These are phyloP conservation scores for Tachina grossa DNA, from an alignment of 2,888 invertebrate species.

Conservation along the genomic window DNA sequence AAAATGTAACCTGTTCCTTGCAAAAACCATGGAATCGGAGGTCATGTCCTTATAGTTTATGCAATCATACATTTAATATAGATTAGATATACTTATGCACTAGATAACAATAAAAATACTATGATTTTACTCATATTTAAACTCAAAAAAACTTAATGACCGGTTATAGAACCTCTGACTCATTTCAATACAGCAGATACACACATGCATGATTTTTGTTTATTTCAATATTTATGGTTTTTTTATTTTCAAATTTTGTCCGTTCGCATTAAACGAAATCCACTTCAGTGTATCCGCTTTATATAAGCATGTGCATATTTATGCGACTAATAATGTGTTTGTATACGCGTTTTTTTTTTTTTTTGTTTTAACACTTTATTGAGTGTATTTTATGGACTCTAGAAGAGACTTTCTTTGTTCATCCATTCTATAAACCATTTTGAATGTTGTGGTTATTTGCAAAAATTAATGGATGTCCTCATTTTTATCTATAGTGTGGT, in stretches of 20 bases:
- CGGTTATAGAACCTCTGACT: neutral
- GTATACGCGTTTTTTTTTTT: conserved; percentile 4
- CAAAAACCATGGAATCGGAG: no score
- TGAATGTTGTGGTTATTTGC: conserved; percentile 80
- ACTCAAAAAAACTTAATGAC: neutral
- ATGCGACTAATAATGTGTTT: conserved; percentile 14
- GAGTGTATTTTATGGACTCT: conserved; percentile 59
- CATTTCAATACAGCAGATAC: neutral
- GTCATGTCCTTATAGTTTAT: no score
- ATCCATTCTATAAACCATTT: conserved; percentile 79
- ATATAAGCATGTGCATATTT: neutral
- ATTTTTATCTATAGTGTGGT: conserved; percentile 69
- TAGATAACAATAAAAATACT: no score
- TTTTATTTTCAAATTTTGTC: conserved; percentile 2
- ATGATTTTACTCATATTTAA: neutral
- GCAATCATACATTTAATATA: no score
- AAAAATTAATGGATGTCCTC: conserved; percentile 80
- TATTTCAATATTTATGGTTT: conserved; percentile 7
- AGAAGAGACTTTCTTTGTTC: conserved; percentile 45
- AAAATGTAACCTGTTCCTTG: no score
- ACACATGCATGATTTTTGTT: neutral
- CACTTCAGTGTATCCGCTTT: conserved; percentile 22
- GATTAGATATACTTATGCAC: no score
- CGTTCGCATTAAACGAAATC: conserved; percentile 20
- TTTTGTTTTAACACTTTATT: conserved; percentile 59